A percentile compares a stretch with the other conserved stretches of the same genome.
These are phyloP conservation scores for Anguilla obscura DNA, from an alignment of 2,797 vertebrate species.

Conservation along the genomic window DNA sequence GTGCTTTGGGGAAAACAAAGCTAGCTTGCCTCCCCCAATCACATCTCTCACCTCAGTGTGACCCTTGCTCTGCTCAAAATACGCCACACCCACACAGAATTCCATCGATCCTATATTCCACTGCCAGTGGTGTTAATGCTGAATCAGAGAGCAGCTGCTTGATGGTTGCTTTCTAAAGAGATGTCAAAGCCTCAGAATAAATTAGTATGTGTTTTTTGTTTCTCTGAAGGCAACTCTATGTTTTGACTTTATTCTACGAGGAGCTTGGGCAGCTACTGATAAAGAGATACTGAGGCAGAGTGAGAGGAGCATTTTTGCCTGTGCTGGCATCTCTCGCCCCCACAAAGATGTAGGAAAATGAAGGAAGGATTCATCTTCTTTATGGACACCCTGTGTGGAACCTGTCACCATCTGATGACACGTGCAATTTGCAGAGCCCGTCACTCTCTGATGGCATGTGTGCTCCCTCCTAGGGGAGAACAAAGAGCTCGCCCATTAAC, in stretches of 20 bases:
- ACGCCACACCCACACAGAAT: neutral
- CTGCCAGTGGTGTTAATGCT: conserved; percentile 18
- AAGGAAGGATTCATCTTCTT: conserved; percentile 21
- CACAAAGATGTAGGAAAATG: neutral
- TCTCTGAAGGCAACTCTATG: neutral
- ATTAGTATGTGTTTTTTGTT: conserved; percentile 24
- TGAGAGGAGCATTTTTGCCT: neutral
- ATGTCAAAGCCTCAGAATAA: conserved; percentile 23
- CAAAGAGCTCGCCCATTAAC: neutral
- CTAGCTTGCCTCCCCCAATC: conserved; percentile 3
- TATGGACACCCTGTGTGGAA: neutral
- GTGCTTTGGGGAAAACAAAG: neutral
- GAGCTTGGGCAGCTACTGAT: conserved; percentile 29
- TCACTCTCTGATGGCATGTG: neutral
- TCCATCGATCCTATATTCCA: neutral
- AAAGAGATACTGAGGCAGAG: conserved; percentile 7
- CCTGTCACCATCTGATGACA: neutral
- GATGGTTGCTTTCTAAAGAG: conserved; percentile 20
- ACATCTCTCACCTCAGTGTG: neutral
- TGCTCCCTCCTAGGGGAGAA: neutral
- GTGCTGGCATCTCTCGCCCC: conserved; percentile 16
- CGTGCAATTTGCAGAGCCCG: neutral
- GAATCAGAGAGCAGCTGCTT: conserved; percentile 26
- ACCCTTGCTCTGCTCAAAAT: neutral
- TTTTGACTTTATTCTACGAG: conserved; percentile 13